Conservation (phyloP, 2,113 vertebrate genomes). For the Abramis brama region DNA sequence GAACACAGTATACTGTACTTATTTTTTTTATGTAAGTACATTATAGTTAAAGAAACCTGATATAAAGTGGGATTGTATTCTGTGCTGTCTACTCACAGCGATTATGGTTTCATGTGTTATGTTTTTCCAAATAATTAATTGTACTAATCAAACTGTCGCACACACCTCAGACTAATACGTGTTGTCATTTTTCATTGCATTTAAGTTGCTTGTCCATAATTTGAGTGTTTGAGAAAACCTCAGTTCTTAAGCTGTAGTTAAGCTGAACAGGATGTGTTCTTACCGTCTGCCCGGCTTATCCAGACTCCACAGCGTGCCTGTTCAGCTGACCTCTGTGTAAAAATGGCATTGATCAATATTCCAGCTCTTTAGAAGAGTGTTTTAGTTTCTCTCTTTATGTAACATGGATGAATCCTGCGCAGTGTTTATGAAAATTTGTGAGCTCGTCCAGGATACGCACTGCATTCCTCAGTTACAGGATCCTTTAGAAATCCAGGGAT, state of each 20-base stretch:
- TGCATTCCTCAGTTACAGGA: conserved; percentile 40
- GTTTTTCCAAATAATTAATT: too few relatives aligned
- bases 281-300: conserved; percentile 64
- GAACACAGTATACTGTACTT: too few relatives aligned
- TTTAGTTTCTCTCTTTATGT: not conserved
- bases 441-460: conserved; percentile 12
- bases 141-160: not conserved
- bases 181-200: not conserved
- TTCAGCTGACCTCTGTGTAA: conserved; percentile 53
- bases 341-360: conserved; percentile 57
- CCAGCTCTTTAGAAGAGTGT: conserved; percentile 1
- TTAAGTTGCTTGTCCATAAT: not conserved
- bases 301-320: conserved; percentile 54
- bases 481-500: conserved; percentile 44
- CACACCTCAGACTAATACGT: not conserved
- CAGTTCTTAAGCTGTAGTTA: conserved; percentile 49
- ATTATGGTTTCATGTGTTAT: not conserved
- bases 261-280: conserved; percentile 52
- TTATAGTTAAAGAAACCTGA: too few relatives aligned
- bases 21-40: too few relatives aligned
- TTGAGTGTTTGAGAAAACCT: conserved; percentile 8
- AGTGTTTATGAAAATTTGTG: not conserved
- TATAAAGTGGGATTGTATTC: too few relatives aligned
- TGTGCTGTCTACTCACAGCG: not conserved
- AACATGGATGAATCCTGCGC: not conserved